Base-by-base conservation (phyloP, 2,797 vertebrate genomes). In the Danio jaintianensis region DNA sequence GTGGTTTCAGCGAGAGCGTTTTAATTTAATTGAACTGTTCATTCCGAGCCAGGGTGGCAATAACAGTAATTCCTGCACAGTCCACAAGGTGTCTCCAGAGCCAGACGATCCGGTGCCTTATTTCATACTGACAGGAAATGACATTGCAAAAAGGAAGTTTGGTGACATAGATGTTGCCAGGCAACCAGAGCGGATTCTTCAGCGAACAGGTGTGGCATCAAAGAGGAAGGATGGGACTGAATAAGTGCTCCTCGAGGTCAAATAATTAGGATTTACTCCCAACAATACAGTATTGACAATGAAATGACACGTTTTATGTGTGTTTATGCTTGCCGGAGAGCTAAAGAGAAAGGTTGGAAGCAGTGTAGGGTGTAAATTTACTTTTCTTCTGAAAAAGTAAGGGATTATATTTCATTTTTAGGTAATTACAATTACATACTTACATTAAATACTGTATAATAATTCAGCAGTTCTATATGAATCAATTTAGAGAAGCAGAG, bases 41-140 rank as follows among this genome's bases (percentile, higher is more conserved):
- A 71, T 61, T 70, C 52, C 12, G 45, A 75, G 55, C 16, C 63
- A 48, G n/a, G 59, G 40, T 42, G 61, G 80, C 11, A 29, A 10
- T 67, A 18, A 0, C 6, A 85, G 88, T 9, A 90, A 70, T 88
- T 86, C 64, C 1, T 43, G 42, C 74, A 77, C 43, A 79, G 20
- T 67, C 91, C 92, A 92, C 87, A 89, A 92, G 92, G 86, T 79
- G 91, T 88, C 93, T 88, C 90, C 84, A 68, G 62, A 2, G 67
- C 53, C 50, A 73, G 72, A 16, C 56, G 36, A 69, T 15, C 38
- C 81, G 85, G 88, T 82, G 86, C 87, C 89, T 88, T 89, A 78
- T 88, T 68, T 16, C 87, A 90, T 45, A 29, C 77, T 80, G 82
- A 90, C 29, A 91, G 93, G 92, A 93, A 92, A 91, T 93, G 89